Conservation (phyloP, 2,113 vertebrate genomes). For the Ahaetulla prasina region DNA sequence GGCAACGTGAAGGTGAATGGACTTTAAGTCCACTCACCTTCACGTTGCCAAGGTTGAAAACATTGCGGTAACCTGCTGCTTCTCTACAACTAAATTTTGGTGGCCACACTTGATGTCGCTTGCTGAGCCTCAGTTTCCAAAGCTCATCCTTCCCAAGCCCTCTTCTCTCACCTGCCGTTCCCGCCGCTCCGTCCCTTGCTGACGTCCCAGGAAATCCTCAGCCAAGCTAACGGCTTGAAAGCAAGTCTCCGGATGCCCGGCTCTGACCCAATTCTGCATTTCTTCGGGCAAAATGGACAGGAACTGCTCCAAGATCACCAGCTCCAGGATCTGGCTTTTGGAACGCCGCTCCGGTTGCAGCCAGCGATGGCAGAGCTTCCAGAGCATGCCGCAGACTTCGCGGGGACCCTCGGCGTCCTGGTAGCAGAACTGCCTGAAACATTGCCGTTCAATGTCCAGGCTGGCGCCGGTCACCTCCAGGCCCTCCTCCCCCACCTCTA, state of each 20-base stretch:
- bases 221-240: conserved; percentile 11
- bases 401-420: conserved; percentile 14
- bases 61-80: not conserved
- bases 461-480: not conserved
- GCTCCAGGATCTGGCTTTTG: conserved; percentile 12
- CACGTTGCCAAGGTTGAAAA: not conserved
- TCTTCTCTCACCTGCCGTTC: not conserved
- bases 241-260: not conserved
- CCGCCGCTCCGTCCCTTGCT: not conserved
- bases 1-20: not conserved
- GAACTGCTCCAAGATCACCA: not conserved
- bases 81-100: not conserved
- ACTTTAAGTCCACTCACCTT: not conserved
- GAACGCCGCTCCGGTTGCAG: not conserved
- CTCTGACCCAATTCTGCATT: conserved; percentile 2
- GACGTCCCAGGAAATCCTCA: not conserved
- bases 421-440: conserved; percentile 24
- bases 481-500: not conserved
- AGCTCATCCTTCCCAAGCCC: not conserved
- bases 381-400: conserved; percentile 2
- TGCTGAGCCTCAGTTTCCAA: not conserved
- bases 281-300: not conserved
- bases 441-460: not conserved
- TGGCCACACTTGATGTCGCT: not conserved
- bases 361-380: conserved; percentile 11